Evolutionary conservation across 2,888 invertebrate genomes (phyloP).

Genomic region (Hermodice carunculata): DNA sequence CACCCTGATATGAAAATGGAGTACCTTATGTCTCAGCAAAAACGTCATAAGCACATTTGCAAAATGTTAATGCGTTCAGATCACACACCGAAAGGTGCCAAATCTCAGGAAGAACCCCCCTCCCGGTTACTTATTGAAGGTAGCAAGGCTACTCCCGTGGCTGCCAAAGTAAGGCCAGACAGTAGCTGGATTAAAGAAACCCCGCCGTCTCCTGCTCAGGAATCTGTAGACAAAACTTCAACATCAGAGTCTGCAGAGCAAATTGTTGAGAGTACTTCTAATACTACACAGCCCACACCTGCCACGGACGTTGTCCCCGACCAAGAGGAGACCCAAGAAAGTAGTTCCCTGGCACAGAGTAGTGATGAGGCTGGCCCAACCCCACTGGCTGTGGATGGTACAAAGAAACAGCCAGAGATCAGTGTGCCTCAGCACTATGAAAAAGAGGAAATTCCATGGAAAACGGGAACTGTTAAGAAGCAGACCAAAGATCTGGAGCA

Average conservation of each 20-base stretch:
- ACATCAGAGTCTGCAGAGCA: background rate
- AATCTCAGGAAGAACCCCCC: background rate
- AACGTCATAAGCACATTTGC: constrained; percentile 40
- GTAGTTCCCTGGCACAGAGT: background rate
- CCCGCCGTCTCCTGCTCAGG: constrained; percentile 1
- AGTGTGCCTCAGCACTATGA: constrained; percentile 69
- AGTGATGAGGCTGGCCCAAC: background rate
- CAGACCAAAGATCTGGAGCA: constrained; percentile 76
- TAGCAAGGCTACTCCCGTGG: background rate
- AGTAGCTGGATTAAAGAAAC: constrained; percentile 37
- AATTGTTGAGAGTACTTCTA: background rate
- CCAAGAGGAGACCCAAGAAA: background rate
- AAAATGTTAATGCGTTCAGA: constrained; percentile 43
- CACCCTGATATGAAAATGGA: constrained; percentile 37
- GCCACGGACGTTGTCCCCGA: background rate
- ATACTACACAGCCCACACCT: background rate
- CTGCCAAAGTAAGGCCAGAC: constrained; percentile 30
- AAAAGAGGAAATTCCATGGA: constrained; percentile 77
- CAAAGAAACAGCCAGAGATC: constrained; percentile 15
- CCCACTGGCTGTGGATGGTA: background rate
- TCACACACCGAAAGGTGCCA: background rate
- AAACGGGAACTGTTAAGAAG: constrained; percentile 78
- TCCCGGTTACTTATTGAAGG: too few relatives aligned
- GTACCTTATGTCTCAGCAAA: constrained; percentile 22
- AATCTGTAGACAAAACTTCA: background rate